phyloP scores from a whole-genome alignment of 2,797 vertebrate genomes.

The Artibeus jamaicensis region DNA sequence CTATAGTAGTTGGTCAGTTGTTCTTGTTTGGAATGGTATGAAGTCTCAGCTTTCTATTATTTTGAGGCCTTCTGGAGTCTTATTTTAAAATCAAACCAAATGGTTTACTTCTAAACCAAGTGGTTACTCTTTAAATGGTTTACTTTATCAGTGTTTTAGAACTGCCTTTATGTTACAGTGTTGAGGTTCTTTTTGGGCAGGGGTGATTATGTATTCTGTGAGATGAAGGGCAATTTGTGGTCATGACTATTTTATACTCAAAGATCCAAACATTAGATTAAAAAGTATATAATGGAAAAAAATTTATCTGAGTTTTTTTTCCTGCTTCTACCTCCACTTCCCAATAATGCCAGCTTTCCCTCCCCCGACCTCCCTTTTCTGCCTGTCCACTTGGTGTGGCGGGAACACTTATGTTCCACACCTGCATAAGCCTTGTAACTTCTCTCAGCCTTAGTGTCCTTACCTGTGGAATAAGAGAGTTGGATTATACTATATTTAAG shows the following conservation, averaged over 20 bases:
- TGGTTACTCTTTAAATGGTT: neutral
- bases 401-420: neutral
- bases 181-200: neutral
- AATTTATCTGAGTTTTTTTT: neutral
- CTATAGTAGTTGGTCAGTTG: neutral
- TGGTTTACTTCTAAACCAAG: neutral
- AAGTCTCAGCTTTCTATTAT: neutral
- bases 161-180: neutral
- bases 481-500: neutral
- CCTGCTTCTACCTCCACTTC: neutral
- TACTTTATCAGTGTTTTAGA: neutral
- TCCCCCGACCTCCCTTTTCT: no score
- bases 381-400: neutral
- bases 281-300: neutral
- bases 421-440: neutral
- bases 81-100: neutral
- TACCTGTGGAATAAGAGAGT: neutral
- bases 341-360: neutral
- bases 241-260: neutral
- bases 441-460: neutral
- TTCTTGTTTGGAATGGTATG: neutral
- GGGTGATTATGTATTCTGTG: neutral
- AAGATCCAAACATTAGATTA: neutral
- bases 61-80: conserved; percentile 23
- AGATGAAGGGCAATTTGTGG: conserved; percentile 4